Evolutionary conservation across 2,797 vertebrate genomes (phyloP).

Genomic region (Smutsia temminckii): DNA sequence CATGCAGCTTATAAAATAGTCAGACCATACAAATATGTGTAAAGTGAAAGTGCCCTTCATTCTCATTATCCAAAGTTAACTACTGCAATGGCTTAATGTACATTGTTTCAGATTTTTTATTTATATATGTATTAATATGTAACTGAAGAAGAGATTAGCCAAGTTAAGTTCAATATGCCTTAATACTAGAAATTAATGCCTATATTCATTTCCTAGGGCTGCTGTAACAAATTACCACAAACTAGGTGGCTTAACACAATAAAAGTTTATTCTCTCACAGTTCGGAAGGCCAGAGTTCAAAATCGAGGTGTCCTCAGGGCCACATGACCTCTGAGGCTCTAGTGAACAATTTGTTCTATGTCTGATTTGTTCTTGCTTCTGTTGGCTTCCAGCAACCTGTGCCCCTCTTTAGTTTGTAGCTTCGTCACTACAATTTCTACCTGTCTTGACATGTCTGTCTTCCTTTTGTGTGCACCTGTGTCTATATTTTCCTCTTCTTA

Average conservation of each 20-base stretch:
- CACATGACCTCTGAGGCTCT: not conserved
- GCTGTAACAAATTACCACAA: not conserved
- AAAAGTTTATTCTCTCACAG: not conserved
- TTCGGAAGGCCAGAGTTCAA: not conserved
- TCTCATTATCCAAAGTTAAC: not conserved
- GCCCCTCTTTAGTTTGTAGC: not conserved
- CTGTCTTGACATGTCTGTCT: not conserved
- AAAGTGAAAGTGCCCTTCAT: not conserved
- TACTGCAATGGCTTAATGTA: not conserved
- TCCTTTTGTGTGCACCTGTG: not conserved
- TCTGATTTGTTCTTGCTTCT: not conserved
- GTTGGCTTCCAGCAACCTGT: not conserved
- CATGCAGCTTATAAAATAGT: not conserved
- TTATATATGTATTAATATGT: not conserved
- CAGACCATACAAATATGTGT: not conserved
- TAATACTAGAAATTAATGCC: not conserved
- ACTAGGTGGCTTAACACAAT: not conserved
- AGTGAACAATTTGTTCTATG: not conserved
- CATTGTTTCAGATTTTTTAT: not conserved
- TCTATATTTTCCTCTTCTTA: not conserved
- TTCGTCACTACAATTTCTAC: not conserved
- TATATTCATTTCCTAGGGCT: not conserved
- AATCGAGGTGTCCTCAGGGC: not conserved
- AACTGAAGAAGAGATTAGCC: not conserved
- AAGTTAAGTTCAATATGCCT: not conserved